Conservation (phyloP, 2,888 invertebrate genomes). For the Tinea pellionella region DNA sequence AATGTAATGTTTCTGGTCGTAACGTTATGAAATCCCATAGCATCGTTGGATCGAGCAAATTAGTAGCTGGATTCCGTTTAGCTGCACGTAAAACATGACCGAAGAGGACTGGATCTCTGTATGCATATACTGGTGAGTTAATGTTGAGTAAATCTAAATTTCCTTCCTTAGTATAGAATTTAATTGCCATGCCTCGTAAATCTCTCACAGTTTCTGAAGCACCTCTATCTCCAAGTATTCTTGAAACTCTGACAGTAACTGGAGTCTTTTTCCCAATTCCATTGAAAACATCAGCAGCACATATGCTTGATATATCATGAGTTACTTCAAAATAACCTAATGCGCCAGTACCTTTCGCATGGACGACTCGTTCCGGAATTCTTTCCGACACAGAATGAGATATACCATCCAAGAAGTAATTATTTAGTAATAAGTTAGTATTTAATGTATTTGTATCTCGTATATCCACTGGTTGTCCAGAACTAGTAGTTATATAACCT, state of each 20-base stretch:
- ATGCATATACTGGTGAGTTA: slow-evolving; percentile 88
- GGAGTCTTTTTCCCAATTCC: slow-evolving; percentile 81
- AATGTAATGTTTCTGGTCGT: slow-evolving; percentile 81
- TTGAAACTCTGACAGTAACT: slow-evolving; percentile 79
- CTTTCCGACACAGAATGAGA: slow-evolving; percentile 84
- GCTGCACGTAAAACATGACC: slow-evolving; percentile 89
- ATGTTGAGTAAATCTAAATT: slow-evolving; percentile 89
- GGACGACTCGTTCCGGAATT: slow-evolving; percentile 91
- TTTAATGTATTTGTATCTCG: slow-evolving; percentile 79
- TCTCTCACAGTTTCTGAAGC: slow-evolving; percentile 87
- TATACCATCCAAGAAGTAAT: slow-evolving; percentile 74
- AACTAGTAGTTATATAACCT: slow-evolving; percentile 72
- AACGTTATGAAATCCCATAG: slow-evolving; percentile 90
- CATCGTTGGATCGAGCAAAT: slow-evolving; percentile 84
- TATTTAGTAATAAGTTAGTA: slow-evolving; percentile 79
- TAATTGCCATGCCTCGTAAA: slow-evolving; percentile 86
- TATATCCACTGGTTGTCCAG: slow-evolving; percentile 78
- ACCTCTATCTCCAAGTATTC: slow-evolving; percentile 83
- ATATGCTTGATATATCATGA: slow-evolving; percentile 80
- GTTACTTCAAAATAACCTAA: slow-evolving; percentile 87
- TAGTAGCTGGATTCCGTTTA: slow-evolving; percentile 89
- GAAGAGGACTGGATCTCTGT: slow-evolving; percentile 86
- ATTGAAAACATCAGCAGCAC: slow-evolving; percentile 79
- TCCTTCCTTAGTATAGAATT: slow-evolving; percentile 91
- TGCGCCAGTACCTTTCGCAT: slow-evolving; percentile 91